A percentile compares a stretch with the other conserved stretches of the same genome.
Conservation (phyloP, 2,888 invertebrate species). For the Nineta flava region DNA sequence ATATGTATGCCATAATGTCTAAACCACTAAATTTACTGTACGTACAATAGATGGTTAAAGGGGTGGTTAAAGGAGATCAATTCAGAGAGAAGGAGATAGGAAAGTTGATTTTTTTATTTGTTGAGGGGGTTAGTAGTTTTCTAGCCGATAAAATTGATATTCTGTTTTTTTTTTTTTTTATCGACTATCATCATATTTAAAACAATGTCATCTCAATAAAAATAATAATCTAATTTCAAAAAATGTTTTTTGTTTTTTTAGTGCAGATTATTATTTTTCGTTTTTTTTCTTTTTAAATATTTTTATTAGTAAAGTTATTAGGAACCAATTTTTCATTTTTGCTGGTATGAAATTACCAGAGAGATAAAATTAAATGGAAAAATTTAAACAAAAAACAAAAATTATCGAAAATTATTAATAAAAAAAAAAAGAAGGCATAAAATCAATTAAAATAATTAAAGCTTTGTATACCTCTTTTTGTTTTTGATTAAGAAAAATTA, state of each 20-base stretch:
- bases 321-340: conserved; percentile 30
- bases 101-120: too few relatives aligned
- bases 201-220: conserved; percentile 4
- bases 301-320: conserved; percentile 28
- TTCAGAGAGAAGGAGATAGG: too few relatives aligned
- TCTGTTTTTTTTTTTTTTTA: not conserved
- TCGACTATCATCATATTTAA: conserved; percentile 1
- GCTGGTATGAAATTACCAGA: conserved; percentile 23
- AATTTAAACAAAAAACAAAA: not conserved
- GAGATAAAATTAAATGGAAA: not conserved
- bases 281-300: too few relatives aligned
- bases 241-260: conserved; percentile 20
- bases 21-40: conserved; percentile 2
- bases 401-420: not conserved
- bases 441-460: conserved; percentile 1
- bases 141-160: not conserved
- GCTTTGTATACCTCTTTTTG: too few relatives aligned
- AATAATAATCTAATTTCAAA: conserved; percentile 2
- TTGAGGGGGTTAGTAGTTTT: too few relatives aligned
- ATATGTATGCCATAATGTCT: conserved; percentile 6
- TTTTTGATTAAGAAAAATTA: too few relatives aligned
- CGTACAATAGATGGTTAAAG: conserved; percentile 1
- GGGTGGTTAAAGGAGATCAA: not conserved
- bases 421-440: not conserved
- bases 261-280: too few relatives aligned